A percentile compares a stretch with the other conserved stretches of the same genome.
Evolutionary conservation across 2,797 vertebrate genomes (phyloP).

Genomic region (Chromis chromis): DNA sequence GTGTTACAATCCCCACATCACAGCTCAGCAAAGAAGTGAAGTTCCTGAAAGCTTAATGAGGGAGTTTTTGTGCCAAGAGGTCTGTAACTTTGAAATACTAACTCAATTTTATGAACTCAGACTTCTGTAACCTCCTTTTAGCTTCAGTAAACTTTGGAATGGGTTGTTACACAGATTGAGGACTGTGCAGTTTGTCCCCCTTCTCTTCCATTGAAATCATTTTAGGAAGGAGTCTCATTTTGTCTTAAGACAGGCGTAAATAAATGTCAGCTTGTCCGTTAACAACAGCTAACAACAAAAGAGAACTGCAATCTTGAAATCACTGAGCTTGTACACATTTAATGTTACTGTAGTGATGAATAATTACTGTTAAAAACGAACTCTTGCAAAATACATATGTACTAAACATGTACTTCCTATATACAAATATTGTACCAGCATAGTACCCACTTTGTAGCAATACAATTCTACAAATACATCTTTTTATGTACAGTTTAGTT

Average conservation of each 20-base stretch:
- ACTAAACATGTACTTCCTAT: neutral
- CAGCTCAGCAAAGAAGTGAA: neutral
- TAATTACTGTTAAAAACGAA: too few species aligned
- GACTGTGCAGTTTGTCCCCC: neutral
- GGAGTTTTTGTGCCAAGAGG: too few species aligned
- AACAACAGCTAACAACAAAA: too few species aligned
- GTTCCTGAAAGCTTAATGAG: neutral
- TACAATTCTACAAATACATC: neutral
- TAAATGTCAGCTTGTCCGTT: neutral
- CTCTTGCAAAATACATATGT: neutral
- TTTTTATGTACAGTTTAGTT: neutral
- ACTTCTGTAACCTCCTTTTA: neutral
- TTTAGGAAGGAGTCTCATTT: neutral
- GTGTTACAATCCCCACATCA: neutral
- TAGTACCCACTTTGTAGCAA: neutral
- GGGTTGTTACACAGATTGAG: neutral
- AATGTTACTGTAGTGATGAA: neutral
- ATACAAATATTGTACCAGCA: neutral
- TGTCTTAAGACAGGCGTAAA: neutral
- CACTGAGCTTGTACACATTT: neutral
- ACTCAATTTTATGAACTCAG: neutral
- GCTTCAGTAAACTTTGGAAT: neutral
- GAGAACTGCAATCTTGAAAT: neutral
- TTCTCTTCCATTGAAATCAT: neutral
- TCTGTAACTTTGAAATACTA: neutral